Percentiles rank a stretch among this genome's conserved stretches.
Conservation (phyloP, 2,797 vertebrate genomes). For the Monodelphis domestica region DNA sequence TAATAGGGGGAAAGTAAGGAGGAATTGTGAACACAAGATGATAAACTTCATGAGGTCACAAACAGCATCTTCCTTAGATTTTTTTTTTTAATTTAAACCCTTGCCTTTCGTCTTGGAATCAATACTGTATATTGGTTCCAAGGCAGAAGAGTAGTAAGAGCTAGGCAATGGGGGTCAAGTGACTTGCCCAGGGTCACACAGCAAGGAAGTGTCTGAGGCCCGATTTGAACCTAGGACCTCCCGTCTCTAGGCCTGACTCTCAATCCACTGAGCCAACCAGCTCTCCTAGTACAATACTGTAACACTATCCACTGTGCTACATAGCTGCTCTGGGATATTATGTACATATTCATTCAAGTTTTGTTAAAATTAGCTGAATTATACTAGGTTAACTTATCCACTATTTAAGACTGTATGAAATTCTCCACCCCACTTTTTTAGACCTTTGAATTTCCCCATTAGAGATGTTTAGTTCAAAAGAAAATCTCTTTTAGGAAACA, state of each 20-base stretch:
- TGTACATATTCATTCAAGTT: neutral
- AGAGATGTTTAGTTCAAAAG: neutral
- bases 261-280: too few species aligned
- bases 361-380: neutral
- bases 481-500: neutral
- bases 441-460: neutral
- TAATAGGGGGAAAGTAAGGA: neutral
- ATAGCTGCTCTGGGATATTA: too few species aligned
- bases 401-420: neutral
- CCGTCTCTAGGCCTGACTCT: too few species aligned
- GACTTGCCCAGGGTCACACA: too few species aligned
- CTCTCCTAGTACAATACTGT: neutral
- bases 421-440: neutral
- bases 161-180: too few species aligned
- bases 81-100: too few species aligned
- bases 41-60: neutral
- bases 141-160: too few species aligned
- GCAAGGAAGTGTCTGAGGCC: too few species aligned
- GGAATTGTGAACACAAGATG: neutral
- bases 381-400: neutral
- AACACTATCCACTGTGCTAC: too few species aligned
- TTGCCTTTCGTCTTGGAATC: too few species aligned
- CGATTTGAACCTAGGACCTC: too few species aligned
- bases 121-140: too few species aligned
- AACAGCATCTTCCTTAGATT: neutral